Evolutionary conservation across 35 echinoderm and acorn worm species (phyloP).

Genomic region (Chiridota heheva): DNA sequence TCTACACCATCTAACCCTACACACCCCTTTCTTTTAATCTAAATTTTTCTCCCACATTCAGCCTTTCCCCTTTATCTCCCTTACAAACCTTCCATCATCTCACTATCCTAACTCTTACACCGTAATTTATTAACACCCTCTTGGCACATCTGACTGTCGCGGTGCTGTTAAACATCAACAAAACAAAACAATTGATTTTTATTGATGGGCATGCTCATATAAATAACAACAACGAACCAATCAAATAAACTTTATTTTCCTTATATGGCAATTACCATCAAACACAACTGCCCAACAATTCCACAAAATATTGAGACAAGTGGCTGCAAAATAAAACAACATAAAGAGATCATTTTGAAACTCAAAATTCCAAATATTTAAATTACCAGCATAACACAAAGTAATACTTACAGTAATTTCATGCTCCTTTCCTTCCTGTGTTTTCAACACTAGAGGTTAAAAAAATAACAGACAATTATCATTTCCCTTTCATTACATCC

Average conservation of each 20-base stretch:
- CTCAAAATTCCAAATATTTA: background rate
- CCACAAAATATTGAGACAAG: no score
- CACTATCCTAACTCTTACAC: no score
- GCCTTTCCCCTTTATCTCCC: no score
- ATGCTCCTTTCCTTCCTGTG: constrained; percentile 63
- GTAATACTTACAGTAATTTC: constrained; percentile 50
- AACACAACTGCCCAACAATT: background rate
- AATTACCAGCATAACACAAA: background rate
- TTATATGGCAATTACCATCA: background rate
- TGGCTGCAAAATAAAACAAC: background rate
- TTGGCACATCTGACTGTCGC: no score
- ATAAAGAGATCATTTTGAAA: background rate
- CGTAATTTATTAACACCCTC: no score
- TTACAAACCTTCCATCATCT: no score
- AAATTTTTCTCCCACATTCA: no score
- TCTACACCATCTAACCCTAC: no score
- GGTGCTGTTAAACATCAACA: no score
- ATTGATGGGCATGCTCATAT: no score
- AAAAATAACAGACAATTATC: background rate
- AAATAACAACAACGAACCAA: background rate
- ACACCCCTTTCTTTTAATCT: no score
- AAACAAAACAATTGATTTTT: no score
- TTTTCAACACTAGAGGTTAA: constrained; percentile 57
- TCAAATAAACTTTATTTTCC: background rate
- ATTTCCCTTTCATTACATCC: background rate